phyloP scores from a whole-genome alignment of 2,113 vertebrate species.

The Paramisgurnus dabryanus region DNA sequence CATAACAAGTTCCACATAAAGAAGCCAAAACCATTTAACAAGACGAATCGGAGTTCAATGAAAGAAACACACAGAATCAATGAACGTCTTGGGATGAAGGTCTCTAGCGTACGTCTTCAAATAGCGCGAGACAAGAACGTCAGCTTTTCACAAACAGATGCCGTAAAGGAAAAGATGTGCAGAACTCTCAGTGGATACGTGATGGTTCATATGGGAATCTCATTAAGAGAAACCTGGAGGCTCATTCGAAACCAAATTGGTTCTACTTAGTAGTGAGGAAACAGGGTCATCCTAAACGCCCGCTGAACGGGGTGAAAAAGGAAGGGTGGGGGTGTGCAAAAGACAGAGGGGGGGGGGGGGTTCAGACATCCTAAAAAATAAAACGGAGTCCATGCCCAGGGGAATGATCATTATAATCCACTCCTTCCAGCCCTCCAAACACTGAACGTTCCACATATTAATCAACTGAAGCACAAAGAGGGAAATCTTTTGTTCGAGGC shows the following conservation, averaged over 20 bases:
- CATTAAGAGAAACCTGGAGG: slow-evolving; percentile 60
- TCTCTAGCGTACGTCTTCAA: not conserved
- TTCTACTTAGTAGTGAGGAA: slow-evolving; percentile 52
- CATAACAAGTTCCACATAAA: not conserved
- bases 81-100: too few species aligned
- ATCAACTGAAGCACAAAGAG: slow-evolving; percentile 50
- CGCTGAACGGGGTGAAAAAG: slow-evolving; percentile 42
- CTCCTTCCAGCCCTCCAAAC: slow-evolving; percentile 45
- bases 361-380: slow-evolving; percentile 54
- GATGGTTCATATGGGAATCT: slow-evolving; percentile 47
- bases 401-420: slow-evolving; percentile 59
- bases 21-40: not conserved
- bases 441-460: slow-evolving; percentile 53
- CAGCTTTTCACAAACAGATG: slow-evolving; percentile 50
- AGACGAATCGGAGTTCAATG: not conserved
- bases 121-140: not conserved
- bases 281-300: slow-evolving; percentile 57
- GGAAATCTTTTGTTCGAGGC: slow-evolving; percentile 43
- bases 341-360: slow-evolving; percentile 7
- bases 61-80: not conserved
- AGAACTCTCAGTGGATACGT: slow-evolving; percentile 15
- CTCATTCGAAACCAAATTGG: slow-evolving; percentile 58
- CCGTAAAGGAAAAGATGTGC: not conserved
- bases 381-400: slow-evolving; percentile 45
- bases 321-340: slow-evolving; percentile 28